phyloP scores from a whole-genome alignment of 2,113 vertebrate species.

The Narcine bancroftii region DNA sequence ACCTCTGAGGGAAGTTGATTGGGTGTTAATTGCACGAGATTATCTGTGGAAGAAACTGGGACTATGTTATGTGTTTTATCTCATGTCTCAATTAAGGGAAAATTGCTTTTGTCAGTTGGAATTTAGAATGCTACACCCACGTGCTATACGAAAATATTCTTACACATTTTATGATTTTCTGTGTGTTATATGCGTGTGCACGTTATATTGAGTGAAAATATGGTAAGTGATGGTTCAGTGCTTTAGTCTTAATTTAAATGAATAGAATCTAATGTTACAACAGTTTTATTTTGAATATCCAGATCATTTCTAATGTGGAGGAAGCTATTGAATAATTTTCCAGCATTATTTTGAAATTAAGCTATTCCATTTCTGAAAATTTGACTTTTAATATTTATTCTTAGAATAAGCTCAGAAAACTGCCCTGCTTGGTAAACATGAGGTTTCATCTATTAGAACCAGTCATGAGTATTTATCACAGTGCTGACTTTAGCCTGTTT shows the following conservation, averaged over 20 bases:
- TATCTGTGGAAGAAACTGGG: too few species aligned
- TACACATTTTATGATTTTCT: too few species aligned
- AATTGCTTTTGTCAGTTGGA: too few species aligned
- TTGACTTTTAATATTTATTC: not conserved
- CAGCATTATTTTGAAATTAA: conserved; percentile 15
- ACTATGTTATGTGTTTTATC: too few species aligned
- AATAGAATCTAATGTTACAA: not conserved
- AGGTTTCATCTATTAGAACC: not conserved
- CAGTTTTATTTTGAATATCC: not conserved
- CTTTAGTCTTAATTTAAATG: too few species aligned
- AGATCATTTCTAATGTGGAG: conserved; percentile 10
- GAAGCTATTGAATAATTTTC: not conserved
- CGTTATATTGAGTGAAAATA: too few species aligned
- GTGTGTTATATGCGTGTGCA: too few species aligned
- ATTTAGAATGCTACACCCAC: too few species aligned
- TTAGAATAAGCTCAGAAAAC: not conserved
- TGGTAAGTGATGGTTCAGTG: not conserved
- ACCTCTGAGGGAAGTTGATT: too few species aligned
- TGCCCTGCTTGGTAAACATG: not conserved
- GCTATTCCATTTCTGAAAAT: not conserved
- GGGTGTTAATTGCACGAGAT: too few species aligned
- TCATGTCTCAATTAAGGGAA: too few species aligned
- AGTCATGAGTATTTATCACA: not conserved
- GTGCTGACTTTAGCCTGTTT: not conserved
- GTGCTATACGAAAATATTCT: too few species aligned